A percentile compares a stretch with the other conserved stretches of the same genome.
phyloP scores from a whole-genome alignment of 2,797 vertebrate genomes.

The Rhabdophis nuchalis region DNA sequence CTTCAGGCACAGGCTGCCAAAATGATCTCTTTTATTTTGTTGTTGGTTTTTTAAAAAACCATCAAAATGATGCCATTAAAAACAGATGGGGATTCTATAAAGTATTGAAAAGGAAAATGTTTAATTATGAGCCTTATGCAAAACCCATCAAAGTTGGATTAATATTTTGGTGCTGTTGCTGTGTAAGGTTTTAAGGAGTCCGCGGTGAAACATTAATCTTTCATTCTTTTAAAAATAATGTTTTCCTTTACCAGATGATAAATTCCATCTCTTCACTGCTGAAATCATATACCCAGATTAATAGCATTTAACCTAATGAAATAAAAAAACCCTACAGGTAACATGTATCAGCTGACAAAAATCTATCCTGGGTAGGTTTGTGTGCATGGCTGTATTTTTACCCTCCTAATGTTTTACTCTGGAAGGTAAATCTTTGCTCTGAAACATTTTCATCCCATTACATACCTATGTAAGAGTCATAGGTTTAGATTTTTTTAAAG shows the following conservation, averaged over 20 bases:
- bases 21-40: slow-evolving; percentile 61
- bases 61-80: slow-evolving; percentile 79
- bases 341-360: slow-evolving; percentile 60
- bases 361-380: slow-evolving; percentile 50
- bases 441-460: slow-evolving; percentile 12
- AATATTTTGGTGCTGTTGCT: slow-evolving; percentile 71
- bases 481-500: not conserved
- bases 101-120: slow-evolving; percentile 78
- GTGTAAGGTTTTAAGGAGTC: slow-evolving; percentile 72
- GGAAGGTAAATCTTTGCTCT: not conserved
- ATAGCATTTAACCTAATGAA: slow-evolving; percentile 72
- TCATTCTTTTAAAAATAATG: slow-evolving; percentile 75
- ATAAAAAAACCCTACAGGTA: slow-evolving; percentile 65
- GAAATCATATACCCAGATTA: slow-evolving; percentile 73
- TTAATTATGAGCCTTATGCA: slow-evolving; percentile 78
- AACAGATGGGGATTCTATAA: slow-evolving; percentile 80
- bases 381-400: slow-evolving; percentile 42
- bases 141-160: slow-evolving; percentile 77
- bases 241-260: slow-evolving; percentile 78
- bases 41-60: slow-evolving; percentile 53
- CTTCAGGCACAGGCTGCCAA: slow-evolving; percentile 69
- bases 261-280: slow-evolving; percentile 74
- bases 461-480: not conserved
- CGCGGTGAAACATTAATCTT: slow-evolving; percentile 75
- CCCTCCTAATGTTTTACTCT: slow-evolving; percentile 40